Base-by-base conservation (phyloP, 2,113 vertebrate species). In the Oncorhynchus tshawytscha region DNA sequence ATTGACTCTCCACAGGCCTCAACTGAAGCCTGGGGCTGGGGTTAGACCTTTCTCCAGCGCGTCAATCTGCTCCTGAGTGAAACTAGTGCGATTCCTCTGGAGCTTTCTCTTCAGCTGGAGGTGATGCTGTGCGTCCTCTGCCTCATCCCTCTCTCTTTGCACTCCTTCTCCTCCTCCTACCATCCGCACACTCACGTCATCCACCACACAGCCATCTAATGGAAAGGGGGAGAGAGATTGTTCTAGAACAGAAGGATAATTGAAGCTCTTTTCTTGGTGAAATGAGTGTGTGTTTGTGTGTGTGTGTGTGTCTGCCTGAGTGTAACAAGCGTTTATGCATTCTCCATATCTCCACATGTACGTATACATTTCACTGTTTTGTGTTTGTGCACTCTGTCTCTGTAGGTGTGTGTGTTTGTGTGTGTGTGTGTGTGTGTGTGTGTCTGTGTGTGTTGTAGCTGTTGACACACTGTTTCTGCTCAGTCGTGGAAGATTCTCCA, bases 41-140 rank as follows among this genome's bases (percentile, higher is more conserved):
- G 29, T 34, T 67, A 72, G 18, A 93, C 92, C 92, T 91, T 89
- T 93, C 82, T 93, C 92, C 78, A 93, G 79, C 1, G 91, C 90
- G 54, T 93, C 90, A 7, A 93, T 92, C 83, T 93, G 92, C 83
- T 93, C 92, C 81, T 90, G 91, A 13, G 89, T 92, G 80, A 92
- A 93, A 48, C 91, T 92, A 0, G 92, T 93, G 24, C 91, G 80
- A 88, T 93, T 93, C 34, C 92, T 88, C 83, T 93, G 92, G 57
- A 93, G 86, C 72, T 93, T 93, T 54, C 92, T 88, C 77, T 92
- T 93, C 65, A 93, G 85, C 84, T 93, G 92, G 60, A 93, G 86
- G 49, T 90, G 90, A 24, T 92, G 85, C 83, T 91, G 92, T 16
- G 90, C 81, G 68, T 92, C 90, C 5, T 93, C 90, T 1, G 72